phyloP scores from a whole-genome alignment of 2,113 vertebrate genomes.

The Coryphaenoides rupestris region DNA sequence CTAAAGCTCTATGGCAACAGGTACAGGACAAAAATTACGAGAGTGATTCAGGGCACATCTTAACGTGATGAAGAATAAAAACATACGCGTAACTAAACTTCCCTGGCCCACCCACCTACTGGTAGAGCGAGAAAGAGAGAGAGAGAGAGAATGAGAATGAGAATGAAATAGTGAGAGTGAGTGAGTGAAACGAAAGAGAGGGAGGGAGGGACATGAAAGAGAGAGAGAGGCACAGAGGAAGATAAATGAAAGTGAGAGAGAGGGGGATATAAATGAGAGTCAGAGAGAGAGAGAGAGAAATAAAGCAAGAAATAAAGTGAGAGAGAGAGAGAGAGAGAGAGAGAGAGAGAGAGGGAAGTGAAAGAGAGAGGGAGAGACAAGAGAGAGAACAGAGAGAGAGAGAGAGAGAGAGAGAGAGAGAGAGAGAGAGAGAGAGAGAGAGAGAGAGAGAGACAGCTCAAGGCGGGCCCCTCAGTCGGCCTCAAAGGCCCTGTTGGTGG shows the following conservation, averaged over 20 bases:
- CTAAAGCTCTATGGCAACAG: no score
- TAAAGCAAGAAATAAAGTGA: not conserved
- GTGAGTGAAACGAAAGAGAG: not conserved
- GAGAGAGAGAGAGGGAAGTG: not conserved
- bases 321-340: conserved; percentile 23
- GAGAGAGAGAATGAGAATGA: no score
- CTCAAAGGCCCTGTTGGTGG: conserved; percentile 87
- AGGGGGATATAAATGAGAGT: not conserved
- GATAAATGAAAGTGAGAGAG: no score
- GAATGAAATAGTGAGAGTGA: no score
- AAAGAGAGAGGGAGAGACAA: no score
- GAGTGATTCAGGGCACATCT: no score
- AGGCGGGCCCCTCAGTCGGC: conserved; percentile 73
- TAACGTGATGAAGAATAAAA: no score
- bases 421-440: not conserved
- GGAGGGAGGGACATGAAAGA: not conserved
- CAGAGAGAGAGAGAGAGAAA: not conserved
- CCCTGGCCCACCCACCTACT: no score
- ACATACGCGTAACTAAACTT: no score
- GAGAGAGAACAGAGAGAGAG: no score
- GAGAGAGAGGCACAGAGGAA: not conserved
- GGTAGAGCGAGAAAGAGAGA: no score
- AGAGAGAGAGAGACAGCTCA: not conserved
- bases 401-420: not conserved
- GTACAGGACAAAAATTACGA: no score